Conservation (phyloP, 2,113 vertebrate species). For the Lagenorhynchus albirostris region DNA sequence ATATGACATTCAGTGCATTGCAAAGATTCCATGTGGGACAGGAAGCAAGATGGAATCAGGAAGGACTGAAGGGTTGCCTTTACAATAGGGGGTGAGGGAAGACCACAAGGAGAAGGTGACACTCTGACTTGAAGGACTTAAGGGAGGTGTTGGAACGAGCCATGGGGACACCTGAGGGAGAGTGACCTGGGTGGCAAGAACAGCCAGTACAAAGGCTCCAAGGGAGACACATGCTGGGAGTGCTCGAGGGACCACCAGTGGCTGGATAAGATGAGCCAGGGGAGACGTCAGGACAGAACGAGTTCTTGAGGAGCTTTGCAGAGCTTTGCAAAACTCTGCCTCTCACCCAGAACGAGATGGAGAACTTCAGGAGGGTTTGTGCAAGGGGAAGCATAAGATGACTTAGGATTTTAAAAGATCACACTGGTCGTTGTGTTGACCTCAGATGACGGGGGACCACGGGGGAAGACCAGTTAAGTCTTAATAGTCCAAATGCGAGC, state of each 20-base stretch:
- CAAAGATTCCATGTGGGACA: rapidly evolving
- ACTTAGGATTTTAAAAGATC: not conserved
- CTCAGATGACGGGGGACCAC: not conserved
- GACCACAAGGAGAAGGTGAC: rapidly evolving
- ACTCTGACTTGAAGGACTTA: no score
- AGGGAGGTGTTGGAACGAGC: not conserved
- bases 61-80: rapidly evolving
- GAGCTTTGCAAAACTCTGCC: not conserved
- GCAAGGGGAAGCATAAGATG: rapidly evolving
- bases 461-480: not conserved
- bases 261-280: not conserved
- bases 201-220: rapidly evolving
- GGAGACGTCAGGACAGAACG: rapidly evolving
- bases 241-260: rapidly evolving
- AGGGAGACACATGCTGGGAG: not conserved
- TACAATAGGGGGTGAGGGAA: not conserved
- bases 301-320: no score
- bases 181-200: no score
- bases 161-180: rapidly evolving
- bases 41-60: no score
- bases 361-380: not conserved
- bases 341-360: not conserved
- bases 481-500: not conserved
- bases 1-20: not conserved
- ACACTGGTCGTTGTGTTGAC: not conserved